Evolutionary conservation across 1,140 invertebrate species (phyloP), one percentile per base, ranked within the genome.

Genomic region (Muscidifurax raptorellus): DNA sequence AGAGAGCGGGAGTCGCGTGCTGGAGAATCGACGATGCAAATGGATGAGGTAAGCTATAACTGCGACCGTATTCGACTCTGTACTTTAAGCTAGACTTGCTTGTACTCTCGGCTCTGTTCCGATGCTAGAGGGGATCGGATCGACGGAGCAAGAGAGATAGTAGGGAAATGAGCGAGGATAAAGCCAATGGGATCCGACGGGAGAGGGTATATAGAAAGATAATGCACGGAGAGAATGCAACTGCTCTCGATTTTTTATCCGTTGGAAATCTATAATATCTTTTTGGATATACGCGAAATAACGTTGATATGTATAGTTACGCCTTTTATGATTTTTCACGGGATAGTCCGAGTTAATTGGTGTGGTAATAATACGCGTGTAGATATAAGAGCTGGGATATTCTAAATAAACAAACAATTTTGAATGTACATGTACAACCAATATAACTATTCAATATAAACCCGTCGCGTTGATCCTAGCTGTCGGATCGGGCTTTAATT

Each of bases 151-250:
- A 47, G 27, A 64, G 77, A 67, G 40, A n/a, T 27, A 27, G 32
- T 2, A 32, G 32, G 77, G 76, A 86, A 85, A 36, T 83, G 83
- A 75, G 86, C 84, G 18, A 52, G 47, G 15, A 52, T 52, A 52
- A 1, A 52, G 47, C 13, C 47, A 52, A 52, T 52, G 15, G 44
- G 44, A 47, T 15, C 15, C 44, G 44, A 3, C 44, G 9, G 9
- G 40, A 0, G 44, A 2, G 44, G 13, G 44, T 4, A 15, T 12
- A 15, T 59, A 59, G n/a, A 59, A 7, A n/a, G 52, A 59, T 59
- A 59, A 59, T n/a, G 52, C 52, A 6, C n/a, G 47, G 47, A 1
- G 15, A 52, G 1, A 13, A 52, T 52, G 47, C 47, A 5, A 15
- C 40, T 9, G 7, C 40, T 13, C 40, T 2, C 40, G 40, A 3